Percentiles rank a stretch among this genome's conserved stretches.
phyloP scores from a whole-genome alignment of 2,113 vertebrate species.

The Heptranchias perlo region DNA sequence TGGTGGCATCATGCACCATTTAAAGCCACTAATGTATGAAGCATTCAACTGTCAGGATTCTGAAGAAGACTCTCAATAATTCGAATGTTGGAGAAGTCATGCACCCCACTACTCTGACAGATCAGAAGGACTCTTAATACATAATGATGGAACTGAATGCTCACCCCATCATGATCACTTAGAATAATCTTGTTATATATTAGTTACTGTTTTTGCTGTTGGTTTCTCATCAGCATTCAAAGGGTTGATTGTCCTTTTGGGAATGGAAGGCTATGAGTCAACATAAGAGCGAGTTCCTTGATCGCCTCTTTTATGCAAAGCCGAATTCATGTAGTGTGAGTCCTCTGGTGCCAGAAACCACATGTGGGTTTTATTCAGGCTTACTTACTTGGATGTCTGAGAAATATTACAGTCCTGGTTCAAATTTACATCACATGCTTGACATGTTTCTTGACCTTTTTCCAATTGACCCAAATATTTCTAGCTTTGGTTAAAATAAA shows the following conservation, averaged over 20 bases:
- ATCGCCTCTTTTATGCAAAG: background rate
- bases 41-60: background rate
- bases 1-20: background rate
- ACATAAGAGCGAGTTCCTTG: background rate
- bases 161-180: background rate
- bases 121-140: background rate
- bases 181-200: background rate
- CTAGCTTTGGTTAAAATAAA: slow-evolving; percentile 1
- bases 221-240: background rate
- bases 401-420: slow-evolving; percentile 17
- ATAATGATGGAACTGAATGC: background rate
- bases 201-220: background rate
- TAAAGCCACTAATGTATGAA: background rate
- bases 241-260: background rate
- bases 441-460: slow-evolving; percentile 7
- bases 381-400: slow-evolving; percentile 23
- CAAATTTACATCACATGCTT: slow-evolving; percentile 16
- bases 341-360: background rate
- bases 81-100: background rate
- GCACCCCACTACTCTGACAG: background rate
- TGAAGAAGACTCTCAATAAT: background rate
- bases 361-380: slow-evolving; percentile 34
- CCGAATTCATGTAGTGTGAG: background rate
- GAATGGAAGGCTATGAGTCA: background rate
- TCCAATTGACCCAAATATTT: slow-evolving; percentile 33